These are phyloP conservation scores for Enteromius anoplus DNA, from an alignment of 2,797 vertebrate species.

Conservation along the genomic window DNA sequence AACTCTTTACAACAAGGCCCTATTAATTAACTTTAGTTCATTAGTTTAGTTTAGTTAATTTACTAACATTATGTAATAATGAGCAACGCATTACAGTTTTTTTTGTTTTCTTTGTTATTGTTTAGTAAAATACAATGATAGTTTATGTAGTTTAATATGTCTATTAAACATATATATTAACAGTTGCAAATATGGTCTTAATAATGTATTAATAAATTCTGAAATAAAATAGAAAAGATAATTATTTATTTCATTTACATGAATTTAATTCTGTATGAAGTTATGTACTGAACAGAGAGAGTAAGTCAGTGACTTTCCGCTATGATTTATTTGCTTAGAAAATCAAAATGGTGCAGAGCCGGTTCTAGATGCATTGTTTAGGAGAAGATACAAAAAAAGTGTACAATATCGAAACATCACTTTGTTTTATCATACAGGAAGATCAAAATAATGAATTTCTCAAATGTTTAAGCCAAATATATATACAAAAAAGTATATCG, in stretches of 20 bases:
- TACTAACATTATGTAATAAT: background rate
- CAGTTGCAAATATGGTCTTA: background rate
- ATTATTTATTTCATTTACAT: background rate
- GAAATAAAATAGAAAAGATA: background rate
- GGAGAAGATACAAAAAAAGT: constrained; percentile 79
- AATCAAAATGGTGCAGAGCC: constrained; percentile 75
- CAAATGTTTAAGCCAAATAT: constrained; percentile 67
- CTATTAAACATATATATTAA: background rate
- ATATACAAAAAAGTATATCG: constrained; percentile 63
- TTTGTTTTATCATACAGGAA: constrained; percentile 71
- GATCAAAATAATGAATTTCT: constrained; percentile 74
- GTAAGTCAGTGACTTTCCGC: constrained; percentile 43
- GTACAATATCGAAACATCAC: constrained; percentile 79
- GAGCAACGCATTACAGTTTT: background rate
- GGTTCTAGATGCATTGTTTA: constrained; percentile 79
- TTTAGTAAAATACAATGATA: background rate
- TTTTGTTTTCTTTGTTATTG: background rate
- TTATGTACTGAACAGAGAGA: background rate
- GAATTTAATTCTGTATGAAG: background rate
- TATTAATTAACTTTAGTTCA: background rate
- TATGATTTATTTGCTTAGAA: constrained; percentile 80
- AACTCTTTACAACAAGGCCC: background rate
- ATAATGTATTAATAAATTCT: background rate
- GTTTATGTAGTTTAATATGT: background rate
- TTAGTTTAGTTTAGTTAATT: background rate